Conservation (phyloP, 1,140 invertebrate genomes). For the Drosophila athabasca region DNA sequence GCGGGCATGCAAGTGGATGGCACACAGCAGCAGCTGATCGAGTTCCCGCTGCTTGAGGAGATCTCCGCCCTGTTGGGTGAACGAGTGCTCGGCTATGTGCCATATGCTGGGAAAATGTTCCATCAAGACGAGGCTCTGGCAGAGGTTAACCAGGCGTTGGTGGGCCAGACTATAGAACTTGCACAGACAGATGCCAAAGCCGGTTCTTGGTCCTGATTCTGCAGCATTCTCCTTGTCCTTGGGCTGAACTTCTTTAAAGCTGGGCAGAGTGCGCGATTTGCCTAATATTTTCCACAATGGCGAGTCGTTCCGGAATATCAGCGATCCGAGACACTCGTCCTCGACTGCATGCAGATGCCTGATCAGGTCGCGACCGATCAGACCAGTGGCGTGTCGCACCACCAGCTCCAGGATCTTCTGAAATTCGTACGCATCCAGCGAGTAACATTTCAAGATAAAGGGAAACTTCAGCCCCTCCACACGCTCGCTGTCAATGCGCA, state of each 20-base stretch:
- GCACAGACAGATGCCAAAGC: slow-evolving; percentile 51
- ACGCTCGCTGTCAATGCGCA: slow-evolving; percentile 91
- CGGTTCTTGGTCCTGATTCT: background rate
- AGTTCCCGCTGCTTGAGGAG: slow-evolving; percentile 94
- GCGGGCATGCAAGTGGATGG: slow-evolving; percentile 96
- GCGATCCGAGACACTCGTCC: slow-evolving; percentile 95
- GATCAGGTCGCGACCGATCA: slow-evolving; percentile 94
- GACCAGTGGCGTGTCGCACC: slow-evolving; percentile 93
- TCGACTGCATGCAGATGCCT: slow-evolving; percentile 98
- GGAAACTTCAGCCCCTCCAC: slow-evolving; percentile 90
- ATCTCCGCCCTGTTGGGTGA: slow-evolving; percentile 87
- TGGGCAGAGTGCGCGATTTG: slow-evolving; percentile 84
- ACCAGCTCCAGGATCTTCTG: slow-evolving; percentile 98
- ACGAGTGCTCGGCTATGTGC: slow-evolving; percentile 96
- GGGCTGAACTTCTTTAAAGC: slow-evolving; percentile 86
- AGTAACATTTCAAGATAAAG: slow-evolving; percentile 93
- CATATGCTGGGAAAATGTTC: slow-evolving; percentile 93
- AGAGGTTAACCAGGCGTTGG: slow-evolving; percentile 94
- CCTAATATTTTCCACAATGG: slow-evolving; percentile 91
- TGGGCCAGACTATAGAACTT: slow-evolving; percentile 96
- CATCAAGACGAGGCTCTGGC: slow-evolving; percentile 89
- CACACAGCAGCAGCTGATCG: slow-evolving; percentile 98
- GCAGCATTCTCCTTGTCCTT: slow-evolving; percentile 71
- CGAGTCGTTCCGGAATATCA: slow-evolving; percentile 95
- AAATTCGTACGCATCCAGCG: slow-evolving; percentile 93